phyloP scores from a whole-genome alignment of 2,888 invertebrate species.

The Metallyticus violacea region DNA sequence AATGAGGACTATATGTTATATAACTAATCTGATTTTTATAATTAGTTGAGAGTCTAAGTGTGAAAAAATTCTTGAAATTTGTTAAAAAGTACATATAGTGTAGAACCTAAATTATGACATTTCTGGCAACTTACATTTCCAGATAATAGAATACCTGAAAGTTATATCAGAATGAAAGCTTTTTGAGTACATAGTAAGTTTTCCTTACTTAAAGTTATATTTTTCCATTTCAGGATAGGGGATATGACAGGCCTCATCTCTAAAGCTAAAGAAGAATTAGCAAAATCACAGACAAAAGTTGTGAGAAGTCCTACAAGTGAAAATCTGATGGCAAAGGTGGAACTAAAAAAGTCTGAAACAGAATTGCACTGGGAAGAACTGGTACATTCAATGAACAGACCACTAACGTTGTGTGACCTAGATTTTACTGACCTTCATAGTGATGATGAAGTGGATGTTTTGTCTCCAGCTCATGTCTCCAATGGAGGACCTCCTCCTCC shows the following conservation, averaged over 20 bases:
- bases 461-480: slow-evolving; percentile 63
- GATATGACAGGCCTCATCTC: slow-evolving; percentile 88
- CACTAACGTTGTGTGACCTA: slow-evolving; percentile 85
- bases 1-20: too few species aligned
- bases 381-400: slow-evolving; percentile 69
- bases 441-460: slow-evolving; percentile 82
- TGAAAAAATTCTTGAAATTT: too few species aligned
- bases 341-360: slow-evolving; percentile 85
- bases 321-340: slow-evolving; percentile 50
- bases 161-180: too few species aligned
- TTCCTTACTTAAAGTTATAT: background rate
- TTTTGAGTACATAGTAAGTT: slow-evolving; percentile 43
- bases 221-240: slow-evolving; percentile 56
- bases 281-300: slow-evolving; percentile 77
- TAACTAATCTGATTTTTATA: too few species aligned
- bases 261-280: slow-evolving; percentile 89
- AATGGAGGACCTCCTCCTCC: slow-evolving; percentile 75
- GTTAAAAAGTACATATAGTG: too few species aligned
- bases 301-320: slow-evolving; percentile 69
- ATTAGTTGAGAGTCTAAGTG: too few species aligned
- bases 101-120: too few species aligned
- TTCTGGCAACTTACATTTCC: too few species aligned
- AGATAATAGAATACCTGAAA: too few species aligned
- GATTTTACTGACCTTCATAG: slow-evolving; percentile 92
- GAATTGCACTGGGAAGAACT: slow-evolving; percentile 95